Conservation (phyloP, 2,113 vertebrate genomes). For the Mastomys coucha region DNA sequence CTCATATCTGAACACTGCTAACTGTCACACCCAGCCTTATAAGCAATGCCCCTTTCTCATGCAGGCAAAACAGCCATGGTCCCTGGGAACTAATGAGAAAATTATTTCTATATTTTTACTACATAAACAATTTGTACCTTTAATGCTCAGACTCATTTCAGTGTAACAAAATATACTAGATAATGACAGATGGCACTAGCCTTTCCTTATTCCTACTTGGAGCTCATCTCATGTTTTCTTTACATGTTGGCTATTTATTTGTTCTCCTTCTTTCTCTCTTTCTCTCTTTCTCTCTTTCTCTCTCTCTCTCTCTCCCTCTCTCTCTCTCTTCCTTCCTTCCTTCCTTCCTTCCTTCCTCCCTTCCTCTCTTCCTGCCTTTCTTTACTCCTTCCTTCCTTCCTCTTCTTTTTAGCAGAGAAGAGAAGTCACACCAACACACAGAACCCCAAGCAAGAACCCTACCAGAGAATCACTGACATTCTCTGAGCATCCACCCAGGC, state of each 20-base stretch:
- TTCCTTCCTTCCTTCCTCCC: too few relatives aligned
- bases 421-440: neutral
- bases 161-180: neutral
- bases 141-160: neutral
- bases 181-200: neutral
- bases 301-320: too few relatives aligned
- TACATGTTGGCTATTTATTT: neutral
- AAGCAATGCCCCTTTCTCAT: rapidly evolving
- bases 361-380: too few relatives aligned
- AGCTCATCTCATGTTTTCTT: neutral
- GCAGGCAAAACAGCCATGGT: rapidly evolving
- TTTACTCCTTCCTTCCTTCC: too few relatives aligned
- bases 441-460: neutral
- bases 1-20: rapidly evolving
- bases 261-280: too few relatives aligned
- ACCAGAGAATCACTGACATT: neutral
- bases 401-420: neutral
- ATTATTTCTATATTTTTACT: neutral
- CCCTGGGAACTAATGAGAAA: neutral
- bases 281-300: too few relatives aligned
- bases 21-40: neutral
- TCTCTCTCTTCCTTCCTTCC: too few relatives aligned
- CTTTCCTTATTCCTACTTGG: neutral
- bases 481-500: neutral
- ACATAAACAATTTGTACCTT: neutral